Conservation (phyloP, 2,888 invertebrate species). For the Leucozona laternaria region DNA sequence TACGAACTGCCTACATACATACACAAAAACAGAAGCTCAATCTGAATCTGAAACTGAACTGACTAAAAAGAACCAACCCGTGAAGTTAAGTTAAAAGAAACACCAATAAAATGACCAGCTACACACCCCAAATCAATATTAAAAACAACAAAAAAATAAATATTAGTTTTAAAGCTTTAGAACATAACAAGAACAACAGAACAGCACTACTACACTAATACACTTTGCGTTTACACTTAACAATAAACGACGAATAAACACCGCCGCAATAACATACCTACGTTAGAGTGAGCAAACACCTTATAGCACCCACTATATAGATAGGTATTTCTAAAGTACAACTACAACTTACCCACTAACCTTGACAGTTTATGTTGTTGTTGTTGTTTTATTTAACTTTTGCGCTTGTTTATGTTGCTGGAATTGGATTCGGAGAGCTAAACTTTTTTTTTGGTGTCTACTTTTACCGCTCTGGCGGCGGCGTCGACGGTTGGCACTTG, state of each 20-base stretch:
- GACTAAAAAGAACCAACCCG: background rate
- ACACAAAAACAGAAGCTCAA: background rate
- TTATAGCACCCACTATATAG: background rate
- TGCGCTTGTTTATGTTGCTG: slow-evolving; percentile 35
- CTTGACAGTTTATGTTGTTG: slow-evolving; percentile 56
- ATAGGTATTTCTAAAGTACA: background rate
- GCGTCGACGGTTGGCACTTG: slow-evolving; percentile 37
- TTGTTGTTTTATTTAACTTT: slow-evolving; percentile 16
- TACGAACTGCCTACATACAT: background rate
- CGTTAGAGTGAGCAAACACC: background rate
- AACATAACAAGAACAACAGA: background rate
- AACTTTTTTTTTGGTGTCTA: slow-evolving; percentile 18
- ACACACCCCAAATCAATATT: slow-evolving; percentile 28
- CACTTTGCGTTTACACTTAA: background rate
- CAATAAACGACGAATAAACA: background rate
- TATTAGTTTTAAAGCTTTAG: background rate
- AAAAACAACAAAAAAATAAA: background rate
- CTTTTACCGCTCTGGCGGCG: slow-evolving; percentile 21
- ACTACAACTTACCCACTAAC: slow-evolving; percentile 53
- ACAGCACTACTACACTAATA: background rate
- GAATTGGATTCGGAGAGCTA: slow-evolving; percentile 11
- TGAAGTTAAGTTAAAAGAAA: background rate
- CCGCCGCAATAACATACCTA: background rate
- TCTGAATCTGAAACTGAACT: no score
- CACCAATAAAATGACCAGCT: background rate